phyloP scores from a whole-genome alignment of 2,797 vertebrate genomes.

The Xenops minutus region DNA sequence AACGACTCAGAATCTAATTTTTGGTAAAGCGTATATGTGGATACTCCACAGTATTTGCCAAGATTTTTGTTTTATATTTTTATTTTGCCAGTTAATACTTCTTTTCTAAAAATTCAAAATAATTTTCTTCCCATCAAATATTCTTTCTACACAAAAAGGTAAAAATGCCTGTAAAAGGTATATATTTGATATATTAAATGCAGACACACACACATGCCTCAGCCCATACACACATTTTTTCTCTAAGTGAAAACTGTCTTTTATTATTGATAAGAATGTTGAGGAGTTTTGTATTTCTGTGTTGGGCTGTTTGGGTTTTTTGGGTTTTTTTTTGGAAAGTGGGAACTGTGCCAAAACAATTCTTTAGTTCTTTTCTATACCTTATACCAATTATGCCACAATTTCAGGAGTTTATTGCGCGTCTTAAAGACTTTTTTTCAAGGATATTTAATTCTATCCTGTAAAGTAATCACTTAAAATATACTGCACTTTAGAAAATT shows the following conservation, averaged over 20 bases:
- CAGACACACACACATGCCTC: not conserved
- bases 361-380: not conserved
- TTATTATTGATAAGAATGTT: not conserved
- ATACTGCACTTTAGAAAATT: not conserved
- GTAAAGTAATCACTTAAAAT: not conserved
- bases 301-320: not conserved
- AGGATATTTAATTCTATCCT: not conserved
- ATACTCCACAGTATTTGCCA: not conserved
- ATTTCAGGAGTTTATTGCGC: not conserved
- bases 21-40: not conserved
- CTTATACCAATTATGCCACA: accelerated
- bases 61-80: not conserved
- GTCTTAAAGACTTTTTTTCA: not conserved
- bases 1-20: not conserved
- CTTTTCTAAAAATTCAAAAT: not conserved
- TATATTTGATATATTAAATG: not conserved
- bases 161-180: not conserved
- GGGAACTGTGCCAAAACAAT: not conserved
- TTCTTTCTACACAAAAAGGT: not conserved
- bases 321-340: not conserved
- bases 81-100: not conserved
- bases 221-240: not conserved
- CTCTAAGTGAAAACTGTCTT: not conserved
- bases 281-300: not conserved
- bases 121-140: not conserved